A percentile compares a stretch with the other conserved stretches of the same genome.
Conservation (phyloP, 2,888 invertebrate genomes). For the Bombylius major region DNA sequence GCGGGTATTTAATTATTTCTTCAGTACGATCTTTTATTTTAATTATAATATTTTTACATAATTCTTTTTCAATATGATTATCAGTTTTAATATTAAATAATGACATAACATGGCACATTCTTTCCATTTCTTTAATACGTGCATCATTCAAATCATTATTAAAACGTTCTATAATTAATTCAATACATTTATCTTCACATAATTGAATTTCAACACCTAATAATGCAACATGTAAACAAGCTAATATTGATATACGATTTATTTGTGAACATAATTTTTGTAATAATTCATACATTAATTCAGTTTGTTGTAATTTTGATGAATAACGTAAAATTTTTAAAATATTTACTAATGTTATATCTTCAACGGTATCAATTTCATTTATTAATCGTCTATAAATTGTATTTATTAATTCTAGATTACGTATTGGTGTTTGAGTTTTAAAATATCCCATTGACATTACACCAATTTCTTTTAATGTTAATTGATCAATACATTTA, state of each 20-base stretch:
- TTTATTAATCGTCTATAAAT: slow-evolving; percentile 42
- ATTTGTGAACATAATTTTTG: slow-evolving; percentile 43
- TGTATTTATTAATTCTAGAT: slow-evolving; percentile 36
- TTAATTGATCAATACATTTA: slow-evolving; percentile 42
- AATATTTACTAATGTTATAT: slow-evolving; percentile 52
- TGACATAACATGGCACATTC: slow-evolving; percentile 48
- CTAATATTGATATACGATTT: slow-evolving; percentile 45
- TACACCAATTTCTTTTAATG: slow-evolving; percentile 54
- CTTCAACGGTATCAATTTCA: slow-evolving; percentile 43
- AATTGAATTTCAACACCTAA: slow-evolving; percentile 43
- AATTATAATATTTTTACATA: slow-evolving; percentile 35
- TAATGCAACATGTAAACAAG: slow-evolving; percentile 53
- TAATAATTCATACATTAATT: slow-evolving; percentile 40
- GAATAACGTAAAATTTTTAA: slow-evolving; percentile 47
- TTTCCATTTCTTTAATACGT: slow-evolving; percentile 64
- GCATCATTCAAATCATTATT: slow-evolving; percentile 36
- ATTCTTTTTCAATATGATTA: slow-evolving; percentile 37
- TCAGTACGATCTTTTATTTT: slow-evolving; percentile 42
- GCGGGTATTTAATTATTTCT: slow-evolving; percentile 47
- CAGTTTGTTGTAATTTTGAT: slow-evolving; percentile 34
- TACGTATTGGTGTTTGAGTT: slow-evolving; percentile 50
- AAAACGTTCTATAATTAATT: slow-evolving; percentile 42
- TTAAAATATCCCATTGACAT: slow-evolving; percentile 69
- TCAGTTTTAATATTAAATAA: slow-evolving; percentile 47
- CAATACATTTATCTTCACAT: slow-evolving; percentile 37